Evolutionary conservation across 2,888 invertebrate species (phyloP).

Genomic region (Magallana nippona): DNA sequence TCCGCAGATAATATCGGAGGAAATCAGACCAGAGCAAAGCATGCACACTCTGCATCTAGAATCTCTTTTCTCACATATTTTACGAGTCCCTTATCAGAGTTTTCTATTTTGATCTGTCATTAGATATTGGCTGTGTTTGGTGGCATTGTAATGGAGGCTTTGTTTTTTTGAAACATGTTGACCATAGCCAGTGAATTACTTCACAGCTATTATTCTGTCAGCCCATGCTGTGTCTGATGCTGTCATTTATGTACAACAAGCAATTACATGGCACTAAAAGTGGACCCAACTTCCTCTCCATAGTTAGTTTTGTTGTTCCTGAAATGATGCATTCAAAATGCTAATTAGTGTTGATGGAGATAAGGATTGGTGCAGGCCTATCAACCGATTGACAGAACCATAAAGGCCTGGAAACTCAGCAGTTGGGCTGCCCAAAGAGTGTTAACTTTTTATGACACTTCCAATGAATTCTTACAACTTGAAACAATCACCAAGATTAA

Average conservation of each 20-base stretch:
- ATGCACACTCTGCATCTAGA: not conserved
- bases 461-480: not conserved
- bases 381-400: constrained; percentile 8
- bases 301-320: constrained; percentile 8
- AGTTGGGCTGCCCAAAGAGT: not conserved
- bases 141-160: not conserved
- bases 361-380: constrained; percentile 15
- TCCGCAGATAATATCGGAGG: too few relatives aligned
- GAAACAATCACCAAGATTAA: not conserved
- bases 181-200: not conserved
- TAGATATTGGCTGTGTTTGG: not conserved
- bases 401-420: not conserved
- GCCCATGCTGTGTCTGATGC: not conserved
- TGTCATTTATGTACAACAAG: constrained; percentile 21
- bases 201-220: constrained; percentile 27
- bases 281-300: constrained; percentile 14
- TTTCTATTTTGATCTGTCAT: constrained; percentile 25
- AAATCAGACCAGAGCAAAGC: not conserved
- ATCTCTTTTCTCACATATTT: not conserved
- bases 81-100: not conserved
- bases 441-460: constrained; percentile 15
- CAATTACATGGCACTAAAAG: constrained; percentile 1
- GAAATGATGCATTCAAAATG: constrained; percentile 27
- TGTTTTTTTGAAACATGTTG: not conserved
- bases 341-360: not conserved